Percentiles rank a stretch among this genome's conserved stretches.
Conservation (phyloP, 2,797 vertebrate species). For the Emys orbicularis region DNA sequence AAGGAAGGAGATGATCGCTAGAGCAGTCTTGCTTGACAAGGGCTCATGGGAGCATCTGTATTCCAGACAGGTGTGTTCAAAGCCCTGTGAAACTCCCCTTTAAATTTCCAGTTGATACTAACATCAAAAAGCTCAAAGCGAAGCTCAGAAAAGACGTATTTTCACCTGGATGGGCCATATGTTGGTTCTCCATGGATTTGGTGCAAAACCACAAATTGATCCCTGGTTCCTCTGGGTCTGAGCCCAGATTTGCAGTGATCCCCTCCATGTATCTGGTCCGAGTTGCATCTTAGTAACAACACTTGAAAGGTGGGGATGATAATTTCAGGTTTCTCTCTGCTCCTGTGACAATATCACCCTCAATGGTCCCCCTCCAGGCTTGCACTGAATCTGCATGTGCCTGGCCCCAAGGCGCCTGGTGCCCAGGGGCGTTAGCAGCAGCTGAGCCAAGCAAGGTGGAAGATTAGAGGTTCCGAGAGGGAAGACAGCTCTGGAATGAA, state of each 20-base stretch:
- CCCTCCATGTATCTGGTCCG: background rate
- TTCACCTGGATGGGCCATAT: background rate
- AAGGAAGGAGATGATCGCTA: rapidly evolving
- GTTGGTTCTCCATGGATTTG: rapidly evolving
- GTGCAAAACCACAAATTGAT: background rate
- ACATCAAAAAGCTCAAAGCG: background rate
- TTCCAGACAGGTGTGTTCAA: background rate
- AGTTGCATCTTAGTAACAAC: background rate
- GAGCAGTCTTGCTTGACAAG: background rate
- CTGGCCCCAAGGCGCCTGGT: background rate
- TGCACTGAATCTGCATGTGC: background rate
- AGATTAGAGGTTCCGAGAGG: background rate
- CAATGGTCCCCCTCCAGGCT: background rate
- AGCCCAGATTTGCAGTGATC: background rate
- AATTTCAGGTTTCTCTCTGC: background rate
- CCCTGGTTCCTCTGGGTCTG: rapidly evolving
- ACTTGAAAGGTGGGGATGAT: background rate
- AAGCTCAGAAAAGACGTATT: rapidly evolving
- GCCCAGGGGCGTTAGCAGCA: rapidly evolving
- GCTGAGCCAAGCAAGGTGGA: rapidly evolving
- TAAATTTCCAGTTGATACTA: background rate
- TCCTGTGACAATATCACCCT: rapidly evolving
- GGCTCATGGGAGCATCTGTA: background rate
- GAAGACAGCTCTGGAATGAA: background rate
- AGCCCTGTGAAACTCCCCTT: background rate